Evolutionary conservation across 2,113 vertebrate genomes (phyloP).

Genomic region (Actinemys pallida): DNA sequence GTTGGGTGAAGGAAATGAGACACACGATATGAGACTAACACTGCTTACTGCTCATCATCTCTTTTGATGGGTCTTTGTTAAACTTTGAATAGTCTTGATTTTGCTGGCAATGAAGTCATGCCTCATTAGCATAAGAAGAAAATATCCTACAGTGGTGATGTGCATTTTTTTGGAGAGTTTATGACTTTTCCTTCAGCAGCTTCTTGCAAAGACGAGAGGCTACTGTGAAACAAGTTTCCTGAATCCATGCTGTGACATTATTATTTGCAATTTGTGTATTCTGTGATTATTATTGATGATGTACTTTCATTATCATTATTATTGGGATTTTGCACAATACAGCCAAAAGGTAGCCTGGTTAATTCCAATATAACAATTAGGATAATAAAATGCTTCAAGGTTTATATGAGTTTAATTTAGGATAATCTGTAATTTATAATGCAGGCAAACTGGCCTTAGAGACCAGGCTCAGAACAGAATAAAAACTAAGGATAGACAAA

Average conservation of each 20-base stretch:
- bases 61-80: constrained; percentile 54
- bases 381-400: background rate
- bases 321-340: background rate
- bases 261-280: background rate
- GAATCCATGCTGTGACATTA: background rate
- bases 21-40: background rate
- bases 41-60: constrained; percentile 21
- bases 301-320: background rate
- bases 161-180: constrained; percentile 1
- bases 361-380: background rate
- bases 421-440: background rate
- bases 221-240: background rate
- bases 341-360: background rate
- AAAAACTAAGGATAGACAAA: background rate
- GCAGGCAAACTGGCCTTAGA: background rate
- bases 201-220: background rate
- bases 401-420: background rate
- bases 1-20: background rate
- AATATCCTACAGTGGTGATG: background rate
- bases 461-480: background rate
- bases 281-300: background rate
- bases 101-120: constrained; percentile 35
- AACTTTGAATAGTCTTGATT: constrained; percentile 54
- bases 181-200: background rate
- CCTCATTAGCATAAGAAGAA: constrained; percentile 18